Conservation (phyloP, 2,888 invertebrate genomes). For the Thelaira solivaga region DNA sequence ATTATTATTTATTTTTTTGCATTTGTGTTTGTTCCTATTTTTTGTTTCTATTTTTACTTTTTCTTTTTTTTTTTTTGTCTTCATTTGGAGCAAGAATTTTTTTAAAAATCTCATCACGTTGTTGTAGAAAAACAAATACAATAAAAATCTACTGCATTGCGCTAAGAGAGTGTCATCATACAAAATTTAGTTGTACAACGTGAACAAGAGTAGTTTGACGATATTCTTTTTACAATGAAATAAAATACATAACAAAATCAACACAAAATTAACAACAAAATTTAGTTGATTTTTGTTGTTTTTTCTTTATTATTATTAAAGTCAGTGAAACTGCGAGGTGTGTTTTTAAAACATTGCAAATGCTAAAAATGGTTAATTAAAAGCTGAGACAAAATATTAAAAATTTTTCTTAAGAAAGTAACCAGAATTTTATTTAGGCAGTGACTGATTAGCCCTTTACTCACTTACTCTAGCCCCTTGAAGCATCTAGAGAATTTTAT, state of each 20-base stretch:
- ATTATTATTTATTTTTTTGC: not conserved
- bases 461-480: too few relatives aligned
- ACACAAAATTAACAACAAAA: slow-evolving; percentile 8
- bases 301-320: not conserved
- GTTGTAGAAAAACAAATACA: slow-evolving; percentile 40
- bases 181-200: slow-evolving; percentile 42
- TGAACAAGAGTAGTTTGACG: slow-evolving; percentile 9
- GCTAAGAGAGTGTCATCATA: slow-evolving; percentile 58
- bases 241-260: slow-evolving; percentile 5
- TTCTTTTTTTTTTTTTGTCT: slow-evolving; percentile 19
- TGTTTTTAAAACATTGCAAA: too few relatives aligned
- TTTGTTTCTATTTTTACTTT: not conserved
- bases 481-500: too few relatives aligned
- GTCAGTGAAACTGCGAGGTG: too few relatives aligned
- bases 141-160: slow-evolving; percentile 61
- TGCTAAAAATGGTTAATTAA: too few relatives aligned
- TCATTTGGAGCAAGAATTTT: slow-evolving; percentile 36
- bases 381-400: too few relatives aligned
- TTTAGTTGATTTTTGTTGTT: not conserved
- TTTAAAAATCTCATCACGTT: slow-evolving; percentile 60
- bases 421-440: too few relatives aligned
- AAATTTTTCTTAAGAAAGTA: too few relatives aligned
- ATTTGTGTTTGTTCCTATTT: slow-evolving; percentile 1
- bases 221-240: not conserved
- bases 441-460: too few relatives aligned